Evolutionary conservation across 2,113 vertebrate species (phyloP).

Genomic region (Psammodynastes pulverulentus): DNA sequence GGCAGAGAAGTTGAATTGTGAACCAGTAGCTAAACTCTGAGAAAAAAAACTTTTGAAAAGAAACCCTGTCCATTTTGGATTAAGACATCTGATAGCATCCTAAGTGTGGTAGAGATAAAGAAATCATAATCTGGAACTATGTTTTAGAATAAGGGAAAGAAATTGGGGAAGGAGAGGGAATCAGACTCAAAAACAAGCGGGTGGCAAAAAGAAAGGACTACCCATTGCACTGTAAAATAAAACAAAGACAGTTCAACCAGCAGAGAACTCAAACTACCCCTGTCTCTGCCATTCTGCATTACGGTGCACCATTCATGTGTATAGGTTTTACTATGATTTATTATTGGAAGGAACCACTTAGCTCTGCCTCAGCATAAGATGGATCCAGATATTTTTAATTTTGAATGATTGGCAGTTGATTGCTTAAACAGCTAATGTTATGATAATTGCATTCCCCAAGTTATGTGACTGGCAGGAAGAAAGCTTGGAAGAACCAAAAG

Average conservation of each 20-base stretch:
- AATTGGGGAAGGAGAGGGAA: background rate
- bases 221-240: background rate
- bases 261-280: background rate
- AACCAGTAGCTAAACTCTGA: background rate
- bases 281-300: background rate
- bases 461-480: background rate
- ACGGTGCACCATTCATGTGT: background rate
- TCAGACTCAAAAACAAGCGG: background rate
- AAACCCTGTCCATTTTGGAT: background rate
- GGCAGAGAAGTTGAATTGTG: background rate
- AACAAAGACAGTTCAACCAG: background rate
- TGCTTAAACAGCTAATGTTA: background rate
- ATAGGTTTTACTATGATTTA: background rate
- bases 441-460: background rate
- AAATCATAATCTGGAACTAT: background rate
- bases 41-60: background rate
- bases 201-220: background rate
- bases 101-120: background rate
- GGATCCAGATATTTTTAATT: background rate
- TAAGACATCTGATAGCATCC: background rate
- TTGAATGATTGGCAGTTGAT: background rate
- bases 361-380: background rate
- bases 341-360: background rate
- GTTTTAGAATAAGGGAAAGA: background rate
- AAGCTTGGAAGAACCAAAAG: background rate